Base-by-base conservation (phyloP, 2,113 vertebrate species). In the Thunnus thynnus region DNA sequence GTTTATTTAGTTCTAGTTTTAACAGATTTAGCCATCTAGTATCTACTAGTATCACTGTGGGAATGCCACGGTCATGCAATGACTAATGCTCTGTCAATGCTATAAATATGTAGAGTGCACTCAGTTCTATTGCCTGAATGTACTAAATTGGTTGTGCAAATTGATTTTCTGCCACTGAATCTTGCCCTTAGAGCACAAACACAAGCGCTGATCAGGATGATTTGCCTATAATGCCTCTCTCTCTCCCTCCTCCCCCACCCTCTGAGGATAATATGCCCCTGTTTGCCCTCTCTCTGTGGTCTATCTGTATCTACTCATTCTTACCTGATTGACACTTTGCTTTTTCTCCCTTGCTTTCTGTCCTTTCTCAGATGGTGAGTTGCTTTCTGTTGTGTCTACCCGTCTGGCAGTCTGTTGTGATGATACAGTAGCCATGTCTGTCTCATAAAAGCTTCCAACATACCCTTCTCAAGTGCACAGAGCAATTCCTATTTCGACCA, bases 301-400 rank as follows among this genome's bases (percentile, higher is more conserved):
- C 83, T 93, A 86, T 91, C 81, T 93, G 66, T 86, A 70, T 87
- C 78, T 86, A 69, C 85, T 86, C 86, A 76, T 93, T 94, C 90
- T 95, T 79, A 86, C 82, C 94, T 94, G 94, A 95, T 95, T 96
- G 95, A 97, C 95, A 95, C 93, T 96, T 95, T 96, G 95, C 96
- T 96, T 97, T 95, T 89, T 91, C 85, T 90, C 86, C 91, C 86
- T 83, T 86, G 90, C 90, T 88, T 94, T 93, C 92, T 95, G 78
- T 86, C 76, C 27, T 91, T 85, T 91, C 77, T 90, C 91, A 94
- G 93, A 94, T 32, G 92, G 93, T 94, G 90, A 94, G 93, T 94
- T 88, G 78, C 82, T 91, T 70, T 86, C 73, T 78, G 72, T 91
- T 82, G 27, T 44, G 80, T 87, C 86, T 79, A 47, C 66, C 76